These are phyloP conservation scores for Lasiommata megera DNA, from an alignment of 2,888 invertebrate genomes.

Conservation along the genomic window DNA sequence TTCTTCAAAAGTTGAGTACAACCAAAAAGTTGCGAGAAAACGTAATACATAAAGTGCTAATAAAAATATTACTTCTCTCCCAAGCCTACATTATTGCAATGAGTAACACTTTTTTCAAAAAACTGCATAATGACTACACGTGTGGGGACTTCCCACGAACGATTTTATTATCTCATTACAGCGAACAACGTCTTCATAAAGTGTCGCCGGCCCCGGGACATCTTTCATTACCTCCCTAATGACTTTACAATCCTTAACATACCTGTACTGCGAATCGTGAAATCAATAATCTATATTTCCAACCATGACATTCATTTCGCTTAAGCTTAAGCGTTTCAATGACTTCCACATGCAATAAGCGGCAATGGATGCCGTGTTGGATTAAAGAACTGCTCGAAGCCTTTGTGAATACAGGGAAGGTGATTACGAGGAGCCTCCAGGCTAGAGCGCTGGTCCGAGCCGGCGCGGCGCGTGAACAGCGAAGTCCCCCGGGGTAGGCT, in stretches of 20 bases:
- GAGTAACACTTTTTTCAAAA: constrained; percentile 27
- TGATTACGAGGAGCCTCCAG: constrained; percentile 56
- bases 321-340: constrained; percentile 16
- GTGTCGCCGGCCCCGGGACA: constrained; percentile 69
- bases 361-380: constrained; percentile 38
- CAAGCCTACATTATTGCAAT: constrained; percentile 22
- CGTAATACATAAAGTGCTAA: not conserved
- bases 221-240: constrained; percentile 69
- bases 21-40: not conserved
- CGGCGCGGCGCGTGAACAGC: constrained; percentile 37
- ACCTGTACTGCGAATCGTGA: constrained; percentile 34
- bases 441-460: constrained; percentile 38
- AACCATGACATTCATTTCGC: constrained; percentile 39
- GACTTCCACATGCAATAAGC: not conserved
- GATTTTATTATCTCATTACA: constrained; percentile 72
- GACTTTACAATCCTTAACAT: constrained; percentile 61
- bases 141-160: constrained; percentile 55
- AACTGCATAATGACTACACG: constrained; percentile 33
- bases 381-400: not conserved
- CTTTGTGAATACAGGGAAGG: constrained; percentile 30
- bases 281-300: not conserved
- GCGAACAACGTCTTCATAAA: constrained; percentile 73
- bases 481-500: constrained; percentile 59
- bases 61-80: constrained; percentile 8
- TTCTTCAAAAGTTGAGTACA: too few relatives aligned